These are phyloP conservation scores for Pterois miles DNA, from an alignment of 2,797 vertebrate species.

Conservation along the genomic window DNA sequence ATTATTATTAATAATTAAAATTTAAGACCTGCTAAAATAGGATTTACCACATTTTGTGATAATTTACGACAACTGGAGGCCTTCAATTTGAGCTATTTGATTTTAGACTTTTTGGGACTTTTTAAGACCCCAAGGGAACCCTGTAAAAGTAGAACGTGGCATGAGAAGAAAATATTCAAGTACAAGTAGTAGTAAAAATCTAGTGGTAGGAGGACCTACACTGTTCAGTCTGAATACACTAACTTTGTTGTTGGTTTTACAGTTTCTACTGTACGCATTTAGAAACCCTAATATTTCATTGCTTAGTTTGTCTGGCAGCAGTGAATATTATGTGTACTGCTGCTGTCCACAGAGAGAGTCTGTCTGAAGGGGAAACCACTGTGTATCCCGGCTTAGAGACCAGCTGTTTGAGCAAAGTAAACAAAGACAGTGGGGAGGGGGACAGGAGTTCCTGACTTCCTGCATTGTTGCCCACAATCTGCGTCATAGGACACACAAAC, in stretches of 20 bases:
- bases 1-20: no score
- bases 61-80: no score
- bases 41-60: no score
- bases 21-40: no score
- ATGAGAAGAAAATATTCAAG: no score
- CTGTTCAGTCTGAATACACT: background rate
- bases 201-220: no score
- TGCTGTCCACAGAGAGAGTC: conserved; percentile 27
- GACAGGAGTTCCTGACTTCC: conserved; percentile 74
- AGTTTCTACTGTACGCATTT: background rate
- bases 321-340: background rate
- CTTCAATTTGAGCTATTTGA: no score
- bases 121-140: no score
- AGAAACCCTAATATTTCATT: background rate
- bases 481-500: conserved; percentile 61
- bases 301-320: conserved; percentile 8
- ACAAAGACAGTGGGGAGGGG: conserved; percentile 54
- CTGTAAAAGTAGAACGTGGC: background rate
- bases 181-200: background rate
- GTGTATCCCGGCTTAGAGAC: conserved; percentile 58
- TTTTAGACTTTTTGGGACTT: no score
- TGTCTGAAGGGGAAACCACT: conserved; percentile 44
- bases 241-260: background rate
- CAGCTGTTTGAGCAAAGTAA: conserved; percentile 78
- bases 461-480: conserved; percentile 69